phyloP scores from a whole-genome alignment of 2,888 invertebrate species.

The Pseudoips prasinana region DNA sequence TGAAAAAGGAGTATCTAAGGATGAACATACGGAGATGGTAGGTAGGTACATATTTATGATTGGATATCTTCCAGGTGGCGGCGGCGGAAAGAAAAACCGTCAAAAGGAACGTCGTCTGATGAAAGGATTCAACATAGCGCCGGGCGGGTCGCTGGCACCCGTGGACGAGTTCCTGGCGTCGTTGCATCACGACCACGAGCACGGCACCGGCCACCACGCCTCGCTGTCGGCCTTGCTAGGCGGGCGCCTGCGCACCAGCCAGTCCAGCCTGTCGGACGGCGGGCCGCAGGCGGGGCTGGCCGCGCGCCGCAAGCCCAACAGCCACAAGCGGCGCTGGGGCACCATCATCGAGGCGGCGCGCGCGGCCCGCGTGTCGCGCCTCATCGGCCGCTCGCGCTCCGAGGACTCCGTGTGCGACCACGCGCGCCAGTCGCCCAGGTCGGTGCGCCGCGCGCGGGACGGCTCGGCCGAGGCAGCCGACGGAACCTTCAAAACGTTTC shows the following conservation, averaged over 20 bases:
- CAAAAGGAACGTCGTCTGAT: conserved; percentile 95
- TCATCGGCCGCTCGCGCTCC: conserved; percentile 89
- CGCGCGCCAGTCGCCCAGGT: conserved; percentile 81
- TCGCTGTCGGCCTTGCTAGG: conserved; percentile 87
- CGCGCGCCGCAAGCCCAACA: conserved; percentile 63
- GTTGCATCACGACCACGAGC: conserved; percentile 83
- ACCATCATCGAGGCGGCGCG: conserved; percentile 94
- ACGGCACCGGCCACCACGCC: conserved; percentile 65
- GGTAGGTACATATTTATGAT: no score
- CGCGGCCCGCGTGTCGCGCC: conserved; percentile 88
- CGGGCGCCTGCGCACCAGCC: conserved; percentile 69
- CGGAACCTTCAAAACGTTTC: not conserved
- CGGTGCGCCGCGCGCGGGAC: not conserved
- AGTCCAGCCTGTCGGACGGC: conserved; percentile 69
- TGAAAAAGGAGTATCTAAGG: no score
- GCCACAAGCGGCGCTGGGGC: conserved; percentile 90
- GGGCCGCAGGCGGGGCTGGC: conserved; percentile 22
- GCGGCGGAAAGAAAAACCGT: conserved; percentile 95
- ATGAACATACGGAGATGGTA: no score
- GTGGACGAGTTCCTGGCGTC: conserved; percentile 91
- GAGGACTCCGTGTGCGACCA: conserved; percentile 90
- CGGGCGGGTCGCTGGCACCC: conserved; percentile 85
- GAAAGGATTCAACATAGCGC: conserved; percentile 95
- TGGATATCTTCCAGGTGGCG: conserved; percentile 74
- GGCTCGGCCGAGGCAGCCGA: not conserved